phyloP scores from a whole-genome alignment of 2,888 invertebrate species.

The Thumatha senex region DNA sequence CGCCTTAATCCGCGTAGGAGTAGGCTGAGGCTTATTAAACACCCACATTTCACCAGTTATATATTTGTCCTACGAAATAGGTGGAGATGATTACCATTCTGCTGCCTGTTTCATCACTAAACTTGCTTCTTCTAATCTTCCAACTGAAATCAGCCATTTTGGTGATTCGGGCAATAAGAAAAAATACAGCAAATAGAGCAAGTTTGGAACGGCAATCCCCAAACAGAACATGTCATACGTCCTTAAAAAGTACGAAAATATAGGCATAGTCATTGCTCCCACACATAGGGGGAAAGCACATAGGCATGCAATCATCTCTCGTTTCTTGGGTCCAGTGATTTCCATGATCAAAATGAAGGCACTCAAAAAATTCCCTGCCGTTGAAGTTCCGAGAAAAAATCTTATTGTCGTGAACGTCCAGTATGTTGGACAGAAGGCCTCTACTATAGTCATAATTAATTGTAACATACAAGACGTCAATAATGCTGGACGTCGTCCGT shows the following conservation, averaged over 20 bases:
- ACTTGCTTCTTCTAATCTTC: constrained; percentile 84
- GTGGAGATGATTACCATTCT: constrained; percentile 43
- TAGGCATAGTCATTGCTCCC: constrained; percentile 84
- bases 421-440: constrained; percentile 84
- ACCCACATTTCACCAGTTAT: too few species aligned
- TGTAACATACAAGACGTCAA: constrained; percentile 84
- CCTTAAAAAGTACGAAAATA: constrained; percentile 83
- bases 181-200: constrained; percentile 83
- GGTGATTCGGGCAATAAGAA: constrained; percentile 90
- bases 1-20: too few species aligned
- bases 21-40: too few species aligned
- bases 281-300: constrained; percentile 85
- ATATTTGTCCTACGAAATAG: background rate
- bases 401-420: constrained; percentile 82
- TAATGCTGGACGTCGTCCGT: constrained; percentile 87
- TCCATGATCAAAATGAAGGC: constrained; percentile 86
- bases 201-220: constrained; percentile 80
- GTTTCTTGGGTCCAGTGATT: constrained; percentile 73
- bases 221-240: constrained; percentile 85
- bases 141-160: constrained; percentile 88
- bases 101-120: constrained; percentile 85
- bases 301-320: constrained; percentile 76
- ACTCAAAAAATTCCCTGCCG: constrained; percentile 89
- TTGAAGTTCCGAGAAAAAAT: constrained; percentile 86
- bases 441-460: constrained; percentile 84